A percentile compares a stretch with the other conserved stretches of the same genome.
Evolutionary conservation across 2,888 invertebrate genomes (phyloP).

Genomic region (Lasioglossum marginatum): DNA sequence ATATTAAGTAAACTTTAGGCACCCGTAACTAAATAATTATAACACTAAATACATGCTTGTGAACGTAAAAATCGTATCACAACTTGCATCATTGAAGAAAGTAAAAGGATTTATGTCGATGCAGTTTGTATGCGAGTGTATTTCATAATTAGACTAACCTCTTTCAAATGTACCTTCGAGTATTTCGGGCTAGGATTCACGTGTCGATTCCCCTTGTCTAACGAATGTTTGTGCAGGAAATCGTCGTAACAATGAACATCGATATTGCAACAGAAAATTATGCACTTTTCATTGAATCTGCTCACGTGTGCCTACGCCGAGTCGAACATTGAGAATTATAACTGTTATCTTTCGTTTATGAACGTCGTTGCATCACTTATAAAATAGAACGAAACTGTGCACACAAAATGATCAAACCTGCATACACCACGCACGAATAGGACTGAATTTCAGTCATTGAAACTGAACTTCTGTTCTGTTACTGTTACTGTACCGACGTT

Average conservation of each 20-base stretch:
- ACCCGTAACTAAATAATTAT: not conserved
- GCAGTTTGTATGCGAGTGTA: not conserved
- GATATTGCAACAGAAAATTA: not conserved
- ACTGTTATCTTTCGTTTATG: constrained; percentile 11
- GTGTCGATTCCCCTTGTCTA: constrained; percentile 14
- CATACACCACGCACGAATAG: constrained; percentile 22
- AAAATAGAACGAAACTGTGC: constrained; percentile 13
- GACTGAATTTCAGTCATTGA: constrained; percentile 41
- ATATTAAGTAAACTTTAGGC: not conserved
- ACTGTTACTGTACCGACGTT: constrained; percentile 19
- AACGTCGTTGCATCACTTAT: constrained; percentile 8
- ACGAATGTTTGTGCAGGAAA: constrained; percentile 18
- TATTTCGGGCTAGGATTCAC: not conserved
- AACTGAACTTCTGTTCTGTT: too few relatives aligned
- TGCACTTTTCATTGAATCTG: not conserved
- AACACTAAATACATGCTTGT: not conserved
- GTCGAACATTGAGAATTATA: not conserved
- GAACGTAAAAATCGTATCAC: not conserved
- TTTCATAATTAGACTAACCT: constrained; percentile 49
- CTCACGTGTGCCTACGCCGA: not conserved
- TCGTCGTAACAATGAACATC: not conserved
- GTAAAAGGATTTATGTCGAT: not conserved
- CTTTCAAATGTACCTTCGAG: constrained; percentile 1
- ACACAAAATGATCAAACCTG: not conserved
- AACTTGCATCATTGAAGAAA: not conserved